These are phyloP conservation scores for Molanna angustata DNA, from an alignment of 2,888 invertebrate genomes.

Conservation along the genomic window DNA sequence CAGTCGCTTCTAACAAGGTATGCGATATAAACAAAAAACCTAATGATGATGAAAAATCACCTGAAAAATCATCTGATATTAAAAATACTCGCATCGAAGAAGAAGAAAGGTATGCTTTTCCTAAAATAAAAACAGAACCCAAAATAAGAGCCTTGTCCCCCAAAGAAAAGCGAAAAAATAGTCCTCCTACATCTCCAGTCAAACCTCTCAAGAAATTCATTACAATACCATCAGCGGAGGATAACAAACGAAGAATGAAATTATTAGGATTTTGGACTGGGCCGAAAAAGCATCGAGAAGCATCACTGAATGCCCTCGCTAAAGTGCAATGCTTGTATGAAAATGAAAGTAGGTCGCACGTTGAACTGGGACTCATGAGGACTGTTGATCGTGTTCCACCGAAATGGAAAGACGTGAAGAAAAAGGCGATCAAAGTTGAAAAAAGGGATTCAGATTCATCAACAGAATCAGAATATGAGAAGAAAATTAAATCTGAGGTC, in stretches of 20 bases:
- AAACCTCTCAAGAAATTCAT: conserved; percentile 36
- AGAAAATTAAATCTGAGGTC: conserved; percentile 46
- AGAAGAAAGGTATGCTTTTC: conserved; percentile 29
- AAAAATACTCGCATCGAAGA: conserved; percentile 32
- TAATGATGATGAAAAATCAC: not conserved
- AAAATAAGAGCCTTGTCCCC: conserved; percentile 19
- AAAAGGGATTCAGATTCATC: conserved; percentile 47
- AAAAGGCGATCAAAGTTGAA: conserved; percentile 48
- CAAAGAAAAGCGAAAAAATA: conserved; percentile 11
- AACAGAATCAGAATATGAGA: conserved; percentile 53
- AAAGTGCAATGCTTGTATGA: conserved; percentile 91
- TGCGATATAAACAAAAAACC: not conserved
- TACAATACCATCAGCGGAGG: conserved; percentile 38
- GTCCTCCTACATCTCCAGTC: conserved; percentile 27
- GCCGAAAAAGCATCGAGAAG: conserved; percentile 81
- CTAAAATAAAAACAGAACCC: conserved; percentile 29
- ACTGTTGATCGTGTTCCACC: conserved; percentile 51
- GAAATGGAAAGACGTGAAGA: conserved; percentile 52
- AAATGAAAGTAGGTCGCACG: conserved; percentile 76
- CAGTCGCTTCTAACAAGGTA: no score
- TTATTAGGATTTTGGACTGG: conserved; percentile 70
- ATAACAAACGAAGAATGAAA: conserved; percentile 55
- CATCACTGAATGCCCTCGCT: conserved; percentile 83
- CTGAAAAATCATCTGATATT: conserved; percentile 30
- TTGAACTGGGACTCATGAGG: conserved; percentile 58